These are phyloP conservation scores for Fragum whitleyi DNA, from an alignment of 2,888 invertebrate genomes.

Conservation along the genomic window DNA sequence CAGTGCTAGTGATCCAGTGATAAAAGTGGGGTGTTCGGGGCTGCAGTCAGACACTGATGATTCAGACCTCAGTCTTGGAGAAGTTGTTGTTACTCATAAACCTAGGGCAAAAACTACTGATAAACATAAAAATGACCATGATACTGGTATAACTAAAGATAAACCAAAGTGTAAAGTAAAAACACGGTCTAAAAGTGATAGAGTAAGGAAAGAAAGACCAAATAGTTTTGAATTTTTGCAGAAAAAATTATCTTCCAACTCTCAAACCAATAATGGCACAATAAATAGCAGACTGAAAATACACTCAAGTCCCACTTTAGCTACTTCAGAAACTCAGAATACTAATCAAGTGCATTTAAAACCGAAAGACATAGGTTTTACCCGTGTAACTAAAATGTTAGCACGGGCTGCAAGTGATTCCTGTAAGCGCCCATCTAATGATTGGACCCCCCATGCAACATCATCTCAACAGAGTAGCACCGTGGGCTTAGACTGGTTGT, in stretches of 20 bases:
- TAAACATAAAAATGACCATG: slow-evolving; percentile 36
- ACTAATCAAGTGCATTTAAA: slow-evolving; percentile 37
- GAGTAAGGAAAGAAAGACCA: slow-evolving; percentile 52
- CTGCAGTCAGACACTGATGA: slow-evolving; percentile 67
- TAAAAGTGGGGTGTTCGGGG: slow-evolving; percentile 42
- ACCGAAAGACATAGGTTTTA: slow-evolving; percentile 63
- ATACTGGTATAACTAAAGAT: slow-evolving; percentile 19
- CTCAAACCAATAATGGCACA: slow-evolving; percentile 19
- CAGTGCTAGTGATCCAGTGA: slow-evolving; percentile 59
- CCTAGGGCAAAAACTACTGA: slow-evolving; percentile 32
- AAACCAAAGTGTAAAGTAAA: slow-evolving; percentile 42
- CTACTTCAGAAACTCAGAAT: slow-evolving; percentile 23
- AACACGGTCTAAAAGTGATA: slow-evolving; percentile 46
- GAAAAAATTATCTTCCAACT: slow-evolving; percentile 27
- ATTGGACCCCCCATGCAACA: slow-evolving; percentile 31
- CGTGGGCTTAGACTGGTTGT: slow-evolving; percentile 89
- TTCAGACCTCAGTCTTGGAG: slow-evolving; percentile 72
- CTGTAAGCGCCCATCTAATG: slow-evolving; percentile 28
- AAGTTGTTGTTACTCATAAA: slow-evolving; percentile 56
- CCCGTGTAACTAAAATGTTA: slow-evolving; percentile 59
- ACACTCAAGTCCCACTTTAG: slow-evolving; percentile 62
- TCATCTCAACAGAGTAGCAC: slow-evolving; percentile 85
- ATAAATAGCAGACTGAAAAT: slow-evolving; percentile 53
- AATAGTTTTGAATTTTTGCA: slow-evolving; percentile 63
- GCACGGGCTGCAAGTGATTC: slow-evolving; percentile 58